Conservation (phyloP, 2,888 invertebrate species). For the Masnerella sp. region DNA sequence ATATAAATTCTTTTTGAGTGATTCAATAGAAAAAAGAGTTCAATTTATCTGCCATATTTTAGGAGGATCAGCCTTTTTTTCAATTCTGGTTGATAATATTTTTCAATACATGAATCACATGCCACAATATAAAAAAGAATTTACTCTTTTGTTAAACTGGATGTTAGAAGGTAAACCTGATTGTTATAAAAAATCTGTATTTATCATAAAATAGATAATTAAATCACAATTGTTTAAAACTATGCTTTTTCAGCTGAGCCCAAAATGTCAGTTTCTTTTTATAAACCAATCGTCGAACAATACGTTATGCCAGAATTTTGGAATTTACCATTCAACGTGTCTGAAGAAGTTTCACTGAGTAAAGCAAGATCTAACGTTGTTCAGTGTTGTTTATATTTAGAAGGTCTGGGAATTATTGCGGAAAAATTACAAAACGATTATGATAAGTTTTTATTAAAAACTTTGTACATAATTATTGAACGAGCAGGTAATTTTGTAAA, state of each 20-base stretch:
- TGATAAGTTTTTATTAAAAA: conserved; percentile 82
- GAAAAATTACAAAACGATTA: conserved; percentile 79
- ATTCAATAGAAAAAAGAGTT: conserved; percentile 78
- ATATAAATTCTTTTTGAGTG: conserved; percentile 81
- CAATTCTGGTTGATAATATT: conserved; percentile 82
- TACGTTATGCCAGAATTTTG: conserved; percentile 70
- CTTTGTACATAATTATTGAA: conserved; percentile 84
- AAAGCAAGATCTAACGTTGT: conserved; percentile 83
- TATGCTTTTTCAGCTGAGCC: background rate
- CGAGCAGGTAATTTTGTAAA: conserved; percentile 81
- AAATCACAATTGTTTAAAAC: too few relatives aligned
- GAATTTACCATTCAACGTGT: conserved; percentile 69
- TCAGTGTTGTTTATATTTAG: conserved; percentile 83
- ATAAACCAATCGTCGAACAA: conserved; percentile 70
- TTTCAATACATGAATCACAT: conserved; percentile 80
- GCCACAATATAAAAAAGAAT: conserved; percentile 81
- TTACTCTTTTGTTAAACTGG: conserved; percentile 81
- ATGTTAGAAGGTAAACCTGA: conserved; percentile 70
- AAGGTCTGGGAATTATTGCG: conserved; percentile 85
- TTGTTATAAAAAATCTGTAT: too few relatives aligned
- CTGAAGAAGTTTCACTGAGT: conserved; percentile 65
- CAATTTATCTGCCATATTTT: conserved; percentile 80
- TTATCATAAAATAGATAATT: too few relatives aligned
- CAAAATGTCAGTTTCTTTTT: conserved; percentile 54
- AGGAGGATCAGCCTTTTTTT: conserved; percentile 79